A percentile compares a stretch with the other conserved stretches of the same genome.
Evolutionary conservation across 2,113 vertebrate species (phyloP).

Genomic region (Pao palembangensis): DNA sequence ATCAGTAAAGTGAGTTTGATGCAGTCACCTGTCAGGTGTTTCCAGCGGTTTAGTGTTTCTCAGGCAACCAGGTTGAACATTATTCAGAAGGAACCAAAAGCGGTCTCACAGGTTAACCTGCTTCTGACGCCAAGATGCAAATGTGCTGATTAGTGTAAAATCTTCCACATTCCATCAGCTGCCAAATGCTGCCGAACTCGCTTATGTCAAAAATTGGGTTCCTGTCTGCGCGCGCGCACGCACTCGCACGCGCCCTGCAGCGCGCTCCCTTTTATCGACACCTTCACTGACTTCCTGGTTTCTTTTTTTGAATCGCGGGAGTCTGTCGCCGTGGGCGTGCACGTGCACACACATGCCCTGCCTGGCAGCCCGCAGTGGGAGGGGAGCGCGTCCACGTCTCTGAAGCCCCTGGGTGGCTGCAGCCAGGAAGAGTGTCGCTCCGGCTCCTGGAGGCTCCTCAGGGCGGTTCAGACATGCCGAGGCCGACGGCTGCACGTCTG

Average conservation of each 20-base stretch:
- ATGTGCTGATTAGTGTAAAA: too few relatives aligned
- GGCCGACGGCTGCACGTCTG: too few relatives aligned
- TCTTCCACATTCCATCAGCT: not conserved
- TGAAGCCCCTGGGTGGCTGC: not conserved
- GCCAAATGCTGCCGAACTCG: not conserved
- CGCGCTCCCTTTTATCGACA: constrained; percentile 26
- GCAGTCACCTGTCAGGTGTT: too few relatives aligned
- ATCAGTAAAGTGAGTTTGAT: too few relatives aligned
- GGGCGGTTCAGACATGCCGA: too few relatives aligned
- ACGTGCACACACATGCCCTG: not conserved
- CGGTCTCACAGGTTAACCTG: not conserved
- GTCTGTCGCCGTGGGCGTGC: constrained; percentile 17
- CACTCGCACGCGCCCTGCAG: not conserved
- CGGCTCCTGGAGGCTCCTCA: not conserved
- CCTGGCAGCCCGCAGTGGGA: not conserved
- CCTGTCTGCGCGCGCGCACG: not conserved
- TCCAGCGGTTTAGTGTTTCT: too few relatives aligned
- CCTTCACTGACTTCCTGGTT: constrained; percentile 54
- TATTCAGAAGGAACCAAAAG: too few relatives aligned
- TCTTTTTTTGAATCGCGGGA: not conserved
- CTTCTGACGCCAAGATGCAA: too few relatives aligned
- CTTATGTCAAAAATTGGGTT: not conserved
- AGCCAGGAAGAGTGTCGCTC: not conserved
- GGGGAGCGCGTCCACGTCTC: not conserved
- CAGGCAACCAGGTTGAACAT: too few relatives aligned